phyloP scores from a whole-genome alignment of 2,797 vertebrate species.

The Bufotes viridis region DNA sequence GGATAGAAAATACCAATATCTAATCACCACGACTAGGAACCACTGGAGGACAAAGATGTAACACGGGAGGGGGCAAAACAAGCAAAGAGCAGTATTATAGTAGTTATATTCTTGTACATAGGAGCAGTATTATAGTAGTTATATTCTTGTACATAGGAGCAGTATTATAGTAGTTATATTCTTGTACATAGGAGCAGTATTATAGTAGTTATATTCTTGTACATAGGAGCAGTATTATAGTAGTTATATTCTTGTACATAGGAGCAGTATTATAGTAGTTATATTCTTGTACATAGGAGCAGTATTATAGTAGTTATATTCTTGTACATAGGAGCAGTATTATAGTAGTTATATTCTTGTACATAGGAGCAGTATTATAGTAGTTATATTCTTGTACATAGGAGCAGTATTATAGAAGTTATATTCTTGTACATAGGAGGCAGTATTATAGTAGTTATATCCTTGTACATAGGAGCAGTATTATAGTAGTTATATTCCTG shows the following conservation, averaged over 20 bases:
- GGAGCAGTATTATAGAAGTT: not conserved
- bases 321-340: not conserved
- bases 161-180: not conserved
- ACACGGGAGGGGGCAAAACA: too few species aligned
- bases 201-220: not conserved
- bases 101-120: not conserved
- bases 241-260: not conserved
- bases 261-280: too few species aligned
- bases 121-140: not conserved
- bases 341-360: not conserved
- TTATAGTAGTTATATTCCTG: too few species aligned
- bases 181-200: not conserved
- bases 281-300: too few species aligned
- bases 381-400: not conserved
- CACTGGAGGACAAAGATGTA: not conserved
- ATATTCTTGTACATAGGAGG: too few species aligned
- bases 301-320: not conserved
- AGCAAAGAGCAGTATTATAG: not conserved
- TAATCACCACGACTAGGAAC: not conserved
- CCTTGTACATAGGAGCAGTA: too few species aligned
- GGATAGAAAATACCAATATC: not conserved
- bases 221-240: too few species aligned
- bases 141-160: not conserved
- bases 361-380: not conserved
- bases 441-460: too few species aligned